A percentile compares a stretch with the other conserved stretches of the same genome.
Evolutionary conservation across 64 coral and sea anemone species (phyloP).

Genomic region (Trachythela sp.): DNA sequence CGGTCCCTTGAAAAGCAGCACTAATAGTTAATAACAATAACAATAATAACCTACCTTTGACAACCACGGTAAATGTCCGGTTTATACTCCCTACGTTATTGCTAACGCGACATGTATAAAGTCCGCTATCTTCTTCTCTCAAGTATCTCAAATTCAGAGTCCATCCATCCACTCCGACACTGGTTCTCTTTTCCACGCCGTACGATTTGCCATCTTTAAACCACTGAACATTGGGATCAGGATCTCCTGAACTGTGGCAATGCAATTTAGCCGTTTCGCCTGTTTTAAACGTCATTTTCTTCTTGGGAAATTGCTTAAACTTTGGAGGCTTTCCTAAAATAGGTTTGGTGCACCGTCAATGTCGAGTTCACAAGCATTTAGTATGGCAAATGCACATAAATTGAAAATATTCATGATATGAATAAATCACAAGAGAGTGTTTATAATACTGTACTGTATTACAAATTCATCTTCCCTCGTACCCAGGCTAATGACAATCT

Average conservation of each 20-base stretch:
- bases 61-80: background rate
- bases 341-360: too few relatives aligned
- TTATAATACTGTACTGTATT: too few relatives aligned
- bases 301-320: background rate
- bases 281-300: background rate
- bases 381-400: too few relatives aligned
- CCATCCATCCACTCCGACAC: background rate
- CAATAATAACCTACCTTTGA: background rate
- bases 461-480: too few relatives aligned
- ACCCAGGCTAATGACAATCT: too few relatives aligned
- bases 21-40: background rate
- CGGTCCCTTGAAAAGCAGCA: too few relatives aligned
- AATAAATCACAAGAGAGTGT: background rate
- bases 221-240: slow-evolving; percentile 8
- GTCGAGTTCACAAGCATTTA: background rate
- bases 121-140: background rate
- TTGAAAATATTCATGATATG: too few relatives aligned
- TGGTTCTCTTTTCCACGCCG: background rate
- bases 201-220: background rate
- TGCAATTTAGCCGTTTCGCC: background rate
- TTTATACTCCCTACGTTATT: background rate
- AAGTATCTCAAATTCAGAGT: slow-evolving; percentile 1
- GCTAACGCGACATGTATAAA: background rate
- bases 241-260: background rate
- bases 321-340: background rate